Base-by-base conservation (phyloP, 2,113 vertebrate species). In the Dasypus novemcinctus region DNA sequence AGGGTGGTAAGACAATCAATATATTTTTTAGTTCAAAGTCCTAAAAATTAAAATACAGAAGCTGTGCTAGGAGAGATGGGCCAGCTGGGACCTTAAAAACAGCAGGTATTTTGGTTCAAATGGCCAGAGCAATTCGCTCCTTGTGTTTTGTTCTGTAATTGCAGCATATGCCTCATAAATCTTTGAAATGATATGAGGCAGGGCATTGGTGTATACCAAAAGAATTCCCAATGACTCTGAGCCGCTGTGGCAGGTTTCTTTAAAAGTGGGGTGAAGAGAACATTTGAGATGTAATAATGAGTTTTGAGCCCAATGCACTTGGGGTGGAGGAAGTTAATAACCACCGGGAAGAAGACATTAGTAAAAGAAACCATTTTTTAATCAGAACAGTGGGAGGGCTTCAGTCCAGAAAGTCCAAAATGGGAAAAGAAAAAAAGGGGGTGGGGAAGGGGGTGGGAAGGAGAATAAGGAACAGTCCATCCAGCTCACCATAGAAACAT, bases 221-320 rank as follows among this genome's bases (percentile, higher is more conserved):
- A 95, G 83, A 98, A 97, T 94, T 95, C 36, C 52, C 46, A 46
- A n/a, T 68, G 36, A 68, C 74, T 89, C 90, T 64, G 66, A 93
- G 57, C 61, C 89, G 66, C 5, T 41, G 72, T 93, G 85, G 79
- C 74, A 64, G 66, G 0, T 23, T 90, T 90, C 95, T 94, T 91
- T 85, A 87, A 89, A 0, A 8, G 69, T 10, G 2, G 92, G 78
- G 46, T 83, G 96, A 97, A 85, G 87, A 96, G 97, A 97, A 94
- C 23, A 83, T 68, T 78, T 96, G 96, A 97, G 90, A 93, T 41
- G 36, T 88, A 96, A 93, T 97, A 97, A 98, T 96, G 91, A 94
- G 93, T 97, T 96, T 97, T 98, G 69, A 64, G 49, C 64, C 33
- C 87, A 95, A 61, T 79, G 61, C 46, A 74, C 80, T 95, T 46